Base-by-base conservation (phyloP, 2,797 vertebrate genomes). In the Selene dorsalis region DNA sequence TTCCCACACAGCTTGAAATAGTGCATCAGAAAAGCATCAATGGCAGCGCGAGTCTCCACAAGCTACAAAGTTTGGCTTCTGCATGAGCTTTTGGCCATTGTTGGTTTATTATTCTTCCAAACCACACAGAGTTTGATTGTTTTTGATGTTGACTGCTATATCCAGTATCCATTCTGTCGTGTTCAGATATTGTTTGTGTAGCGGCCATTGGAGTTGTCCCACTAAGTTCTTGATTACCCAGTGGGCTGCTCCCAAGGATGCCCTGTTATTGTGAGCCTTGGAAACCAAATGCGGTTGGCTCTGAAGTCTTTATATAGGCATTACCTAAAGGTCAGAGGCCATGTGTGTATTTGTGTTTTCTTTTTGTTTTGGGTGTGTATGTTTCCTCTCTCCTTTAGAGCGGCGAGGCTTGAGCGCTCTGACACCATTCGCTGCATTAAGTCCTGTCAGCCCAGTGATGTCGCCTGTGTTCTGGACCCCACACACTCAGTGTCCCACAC, bases 401-500 rank as follows among this genome's bases (percentile, higher is more conserved):
- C 92, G 82, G 57, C 88, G 24, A 95, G 92, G 75, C 92, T 96
- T 2, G 94, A 96, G 52, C 96, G 95, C 87, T 94, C 96, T 0
- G 97, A 97, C 78, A 97, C 95, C 0, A 79, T 97, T 60, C 97
- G 97, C 63, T 99, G 98, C 75, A 88, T 97, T 57, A 99, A 98
- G 87, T 95, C 95, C 72, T 99, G 98, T 88, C 95, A 90, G 47
- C 95, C 95, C 7, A 94, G 91, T 0, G 96, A 99, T 50, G 87
- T 94, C 43, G 91, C 82, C 87, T 99, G 98, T 22, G 69, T 95
- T 35, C 74, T 95, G 90, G 96, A 98, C 88, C 96, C 96, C 0
- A 95, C 96, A 20, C 96, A 96, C 81, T 98, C 97, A 0, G 78
- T 97, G 79, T 98, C 98, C 75, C 95, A 99, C 93, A 98, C 97